phyloP scores from a whole-genome alignment of 2,797 vertebrate species.

The Pitangus sulphuratus region DNA sequence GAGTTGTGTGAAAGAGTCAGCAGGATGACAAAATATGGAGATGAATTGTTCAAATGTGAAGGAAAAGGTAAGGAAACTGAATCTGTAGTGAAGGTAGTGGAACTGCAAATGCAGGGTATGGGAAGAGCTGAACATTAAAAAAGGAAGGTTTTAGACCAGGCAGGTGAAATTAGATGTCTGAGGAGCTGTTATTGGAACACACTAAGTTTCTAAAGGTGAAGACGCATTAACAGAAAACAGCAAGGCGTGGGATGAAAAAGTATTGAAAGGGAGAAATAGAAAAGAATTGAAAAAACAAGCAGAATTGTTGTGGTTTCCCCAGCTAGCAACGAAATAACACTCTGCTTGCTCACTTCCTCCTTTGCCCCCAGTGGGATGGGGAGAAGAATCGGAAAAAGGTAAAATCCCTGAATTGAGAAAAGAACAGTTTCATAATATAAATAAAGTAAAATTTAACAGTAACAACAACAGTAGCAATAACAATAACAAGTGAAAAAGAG shows the following conservation, averaged over 20 bases:
- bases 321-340: neutral
- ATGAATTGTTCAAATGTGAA: neutral
- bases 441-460: neutral
- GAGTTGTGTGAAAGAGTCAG: neutral
- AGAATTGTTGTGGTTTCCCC: neutral
- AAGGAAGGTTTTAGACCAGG: neutral
- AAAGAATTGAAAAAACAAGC: neutral
- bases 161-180: neutral
- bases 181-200: neutral
- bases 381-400: neutral
- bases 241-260: neutral
- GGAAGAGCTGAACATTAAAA: neutral
- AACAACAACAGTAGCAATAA: neutral
- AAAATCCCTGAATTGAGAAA: neutral
- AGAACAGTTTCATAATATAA: neutral
- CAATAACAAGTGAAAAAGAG: neutral
- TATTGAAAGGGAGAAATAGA: neutral
- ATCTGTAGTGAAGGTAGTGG: neutral
- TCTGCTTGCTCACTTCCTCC: neutral
- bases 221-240: neutral
- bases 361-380: neutral
- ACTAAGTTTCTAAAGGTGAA: neutral
- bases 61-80: neutral
- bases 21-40: neutral
- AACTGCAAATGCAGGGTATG: neutral